A percentile compares a stretch with the other conserved stretches of the same genome.
phyloP scores from a whole-genome alignment of 1,140 invertebrate species.

The Listronotus oregonensis region DNA sequence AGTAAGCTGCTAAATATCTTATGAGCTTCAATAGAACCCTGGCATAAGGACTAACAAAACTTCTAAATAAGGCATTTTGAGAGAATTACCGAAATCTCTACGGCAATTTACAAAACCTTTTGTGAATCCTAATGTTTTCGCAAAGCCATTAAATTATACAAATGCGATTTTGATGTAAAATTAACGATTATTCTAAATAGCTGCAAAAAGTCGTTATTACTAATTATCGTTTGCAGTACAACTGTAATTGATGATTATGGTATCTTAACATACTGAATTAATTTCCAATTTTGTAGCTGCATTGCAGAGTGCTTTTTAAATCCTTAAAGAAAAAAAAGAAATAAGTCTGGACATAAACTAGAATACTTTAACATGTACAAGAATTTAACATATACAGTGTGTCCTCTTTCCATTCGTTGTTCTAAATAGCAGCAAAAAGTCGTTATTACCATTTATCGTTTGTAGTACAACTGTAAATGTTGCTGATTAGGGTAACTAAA shows the following conservation, averaged over 20 bases:
- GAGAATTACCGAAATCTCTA: constrained; percentile 24
- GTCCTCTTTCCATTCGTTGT: too few relatives aligned
- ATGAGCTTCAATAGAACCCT: constrained; percentile 14
- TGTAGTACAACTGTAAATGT: constrained; percentile 22
- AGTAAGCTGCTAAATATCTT: constrained; percentile 15
- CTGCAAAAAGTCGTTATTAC: constrained; percentile 32
- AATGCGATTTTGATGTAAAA: constrained; percentile 36
- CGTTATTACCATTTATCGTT: constrained; percentile 34
- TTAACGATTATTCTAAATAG: constrained; percentile 33
- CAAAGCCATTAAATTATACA: constrained; percentile 32
- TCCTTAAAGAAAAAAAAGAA: neutral
- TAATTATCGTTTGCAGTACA: constrained; percentile 28
- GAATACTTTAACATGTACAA: too few relatives aligned
- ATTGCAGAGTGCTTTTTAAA: neutral
- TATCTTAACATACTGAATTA: constrained; percentile 14
- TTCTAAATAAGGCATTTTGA: constrained; percentile 13
- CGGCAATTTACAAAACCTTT: constrained; percentile 24
- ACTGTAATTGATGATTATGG: constrained; percentile 24
- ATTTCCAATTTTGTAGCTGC: constrained; percentile 10
- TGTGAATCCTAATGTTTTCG: constrained; percentile 29
- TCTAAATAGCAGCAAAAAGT: constrained; percentile 24
- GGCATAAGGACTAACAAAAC: constrained; percentile 6
- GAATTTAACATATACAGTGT: too few relatives aligned
- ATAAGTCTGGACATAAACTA: too few relatives aligned
- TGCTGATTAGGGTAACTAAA: constrained; percentile 18